Conservation (phyloP, 1,140 invertebrate species). For the Acromyrmex charruanus region DNA sequence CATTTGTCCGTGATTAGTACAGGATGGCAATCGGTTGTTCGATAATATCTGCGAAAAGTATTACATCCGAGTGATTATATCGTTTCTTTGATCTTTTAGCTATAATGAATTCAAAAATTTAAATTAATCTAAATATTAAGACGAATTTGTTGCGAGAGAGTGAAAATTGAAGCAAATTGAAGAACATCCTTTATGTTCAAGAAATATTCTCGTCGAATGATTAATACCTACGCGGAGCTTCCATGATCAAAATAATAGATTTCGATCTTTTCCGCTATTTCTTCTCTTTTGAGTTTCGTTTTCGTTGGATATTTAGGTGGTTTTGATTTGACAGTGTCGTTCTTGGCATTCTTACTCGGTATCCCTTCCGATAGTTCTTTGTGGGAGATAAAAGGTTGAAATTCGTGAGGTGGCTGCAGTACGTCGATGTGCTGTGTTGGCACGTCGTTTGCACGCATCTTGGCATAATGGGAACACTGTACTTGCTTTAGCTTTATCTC, state of each 20-base stretch:
- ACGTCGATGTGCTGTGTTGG: not conserved
- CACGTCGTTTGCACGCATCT: constrained; percentile 52
- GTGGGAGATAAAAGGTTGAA: constrained; percentile 68
- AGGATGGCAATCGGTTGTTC: constrained; percentile 88
- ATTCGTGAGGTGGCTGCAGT: not conserved
- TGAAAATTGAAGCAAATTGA: not conserved
- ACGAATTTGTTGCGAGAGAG: not conserved
- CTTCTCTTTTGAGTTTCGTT: constrained; percentile 40
- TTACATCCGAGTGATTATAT: not conserved
- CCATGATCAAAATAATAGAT: constrained; percentile 91
- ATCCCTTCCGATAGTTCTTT: constrained; percentile 77
- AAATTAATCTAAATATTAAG: not conserved
- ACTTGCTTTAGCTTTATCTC: constrained; percentile 73
- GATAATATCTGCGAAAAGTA: constrained; percentile 84
- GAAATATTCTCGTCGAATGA: not conserved
- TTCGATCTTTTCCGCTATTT: constrained; percentile 86
- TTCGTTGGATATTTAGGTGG: constrained; percentile 13
- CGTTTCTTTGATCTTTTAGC: not conserved
- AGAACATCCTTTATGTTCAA: constrained; percentile 61
- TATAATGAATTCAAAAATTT: not conserved
- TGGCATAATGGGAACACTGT: constrained; percentile 67
- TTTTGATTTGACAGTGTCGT: not conserved
- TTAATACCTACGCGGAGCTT: constrained; percentile 86
- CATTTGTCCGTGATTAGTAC: constrained; percentile 87
- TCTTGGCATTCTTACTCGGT: constrained; percentile 58